Base-by-base conservation (phyloP, 1,140 invertebrate species). In the Bombus picipes region DNA sequence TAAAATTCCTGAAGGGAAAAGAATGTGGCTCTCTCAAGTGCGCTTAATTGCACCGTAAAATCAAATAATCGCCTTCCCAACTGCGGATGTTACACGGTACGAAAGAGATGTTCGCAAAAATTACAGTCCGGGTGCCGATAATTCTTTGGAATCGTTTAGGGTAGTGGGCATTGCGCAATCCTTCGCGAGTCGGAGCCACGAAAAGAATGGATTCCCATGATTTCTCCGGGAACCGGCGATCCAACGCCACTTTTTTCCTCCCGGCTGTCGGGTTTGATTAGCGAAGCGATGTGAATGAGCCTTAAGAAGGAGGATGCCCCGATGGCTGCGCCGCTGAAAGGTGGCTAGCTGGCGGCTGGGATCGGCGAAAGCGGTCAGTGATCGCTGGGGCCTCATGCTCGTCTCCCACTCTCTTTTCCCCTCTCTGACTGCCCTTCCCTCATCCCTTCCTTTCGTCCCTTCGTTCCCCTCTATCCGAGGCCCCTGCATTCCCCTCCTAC, bases 351-450 rank as follows among this genome's bases (percentile, higher is more conserved):
- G 88, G 90, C 90, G 88, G 90, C 88, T 76, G 86, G 88, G 89
- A 86, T 91, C 89, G 90, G 81, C 89, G 90, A 91, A 91, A 91
- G 88, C 90, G 90, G 90, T 91, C 90, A 91, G 90, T 91, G 90
- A 91, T 91, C 90, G 90, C 89, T 88, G 89, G 77, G 83, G 83
- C 89, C 87, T 90, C 89, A 65, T 90, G 87, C 87, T 88, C 66
- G 86, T 53, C 88, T 75, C 85, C 57, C 25, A 18, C 75, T 37
- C 43, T 66, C 82, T 82, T 34, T 28, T 59, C 32, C 59, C 47
- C 2, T 57, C 70, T 9, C 39, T 39, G 15, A 15, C 28, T 43
- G 12, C 57, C 13, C 75, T 34, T 76, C 41, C 43, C 22, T 34
- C 39, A 70, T 34, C 66, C 18, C 34, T 39, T 39, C 32, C 1